A percentile compares a stretch with the other conserved stretches of the same genome.
phyloP scores from a whole-genome alignment of 1,140 invertebrate species.

The Dolichoris vasculosae region DNA sequence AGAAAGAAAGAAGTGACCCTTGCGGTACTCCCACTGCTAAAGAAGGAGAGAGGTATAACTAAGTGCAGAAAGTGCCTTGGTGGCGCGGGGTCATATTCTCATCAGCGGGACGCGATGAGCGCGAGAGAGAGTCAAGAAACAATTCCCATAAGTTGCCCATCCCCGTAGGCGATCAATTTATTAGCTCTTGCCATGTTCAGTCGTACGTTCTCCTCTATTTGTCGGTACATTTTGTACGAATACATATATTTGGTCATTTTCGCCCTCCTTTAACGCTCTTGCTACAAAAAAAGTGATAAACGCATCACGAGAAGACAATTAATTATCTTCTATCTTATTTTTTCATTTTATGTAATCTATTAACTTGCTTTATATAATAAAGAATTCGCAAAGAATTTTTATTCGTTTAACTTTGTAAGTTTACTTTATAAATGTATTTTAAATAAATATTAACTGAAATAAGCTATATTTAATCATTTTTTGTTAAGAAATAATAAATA shows the following conservation, averaged over 20 bases:
- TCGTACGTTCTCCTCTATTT: neutral
- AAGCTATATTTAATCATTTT: no score
- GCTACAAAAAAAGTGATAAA: no score
- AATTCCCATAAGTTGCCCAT: slow-evolving; percentile 44
- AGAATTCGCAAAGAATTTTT: no score
- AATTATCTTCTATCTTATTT: no score
- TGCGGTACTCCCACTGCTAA: slow-evolving; percentile 65
- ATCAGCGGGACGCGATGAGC: slow-evolving; percentile 55
- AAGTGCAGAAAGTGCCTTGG: neutral
- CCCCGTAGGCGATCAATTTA: slow-evolving; percentile 38
- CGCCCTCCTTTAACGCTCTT: neutral
- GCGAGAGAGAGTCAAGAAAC: slow-evolving; percentile 27
- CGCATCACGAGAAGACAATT: no score
- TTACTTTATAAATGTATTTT: no score
- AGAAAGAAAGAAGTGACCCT: slow-evolving; percentile 60
- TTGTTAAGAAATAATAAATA: no score
- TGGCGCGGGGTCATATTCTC: slow-evolving; percentile 65
- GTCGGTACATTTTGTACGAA: neutral
- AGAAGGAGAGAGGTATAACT: slow-evolving; percentile 32
- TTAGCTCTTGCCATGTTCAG: neutral
- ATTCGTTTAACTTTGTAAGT: no score
- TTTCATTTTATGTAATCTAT: no score
- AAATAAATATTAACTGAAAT: no score
- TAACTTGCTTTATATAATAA: no score
- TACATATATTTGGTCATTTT: neutral